Evolutionary conservation across 2,113 vertebrate genomes (phyloP), one percentile per base, ranked within the genome.

Genomic region (Percopsis transmontana): DNA sequence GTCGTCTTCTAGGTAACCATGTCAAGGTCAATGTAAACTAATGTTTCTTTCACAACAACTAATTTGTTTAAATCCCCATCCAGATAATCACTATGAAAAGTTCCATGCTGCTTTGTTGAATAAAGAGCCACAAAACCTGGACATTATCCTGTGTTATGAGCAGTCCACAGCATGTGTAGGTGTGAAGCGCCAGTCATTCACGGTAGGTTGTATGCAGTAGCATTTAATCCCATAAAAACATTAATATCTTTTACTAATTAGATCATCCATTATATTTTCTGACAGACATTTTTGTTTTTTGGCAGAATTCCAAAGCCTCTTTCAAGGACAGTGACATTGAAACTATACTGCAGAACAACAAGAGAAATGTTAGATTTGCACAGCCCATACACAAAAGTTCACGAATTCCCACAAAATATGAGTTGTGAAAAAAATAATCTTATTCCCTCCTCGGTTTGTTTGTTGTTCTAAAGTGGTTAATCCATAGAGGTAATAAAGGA

Each of bases 381-480:
- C 67, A 53, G 7, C 85, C 88, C 1, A n/a, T 66, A 42, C 72
- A 21, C 38, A 20, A 68, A 33, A 55, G 42, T 19, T 52, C 76
- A 39, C 20, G 39, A 4, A 23, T 1, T 6, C 27, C 56, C 7
- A 41, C 72, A 55, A 65, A 69, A 56, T 81, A 89, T 0, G 87
- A 88, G 47, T 33, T 88, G 54, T 89, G 61, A 89, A 65, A 62
- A n/a, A n/a, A n/a, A n/a, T n/a, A n/a, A n/a, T n/a, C n/a, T n/a
- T n/a, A n/a, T n/a, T n/a, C n/a, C n/a, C n/a, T n/a, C n/a, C n/a
- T n/a, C n/a, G n/a, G n/a, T n/a, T n/a, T n/a, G n/a, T n/a, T n/a
- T n/a, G n/a, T n/a, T n/a, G n/a, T n/a, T n/a, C n/a, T n/a, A n/a
- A n/a, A n/a, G n/a, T n/a, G n/a, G n/a, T n/a, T n/a, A n/a, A n/a